Evolutionary conservation across 2,888 invertebrate genomes (phyloP).

Genomic region (Ophion ellenae): DNA sequence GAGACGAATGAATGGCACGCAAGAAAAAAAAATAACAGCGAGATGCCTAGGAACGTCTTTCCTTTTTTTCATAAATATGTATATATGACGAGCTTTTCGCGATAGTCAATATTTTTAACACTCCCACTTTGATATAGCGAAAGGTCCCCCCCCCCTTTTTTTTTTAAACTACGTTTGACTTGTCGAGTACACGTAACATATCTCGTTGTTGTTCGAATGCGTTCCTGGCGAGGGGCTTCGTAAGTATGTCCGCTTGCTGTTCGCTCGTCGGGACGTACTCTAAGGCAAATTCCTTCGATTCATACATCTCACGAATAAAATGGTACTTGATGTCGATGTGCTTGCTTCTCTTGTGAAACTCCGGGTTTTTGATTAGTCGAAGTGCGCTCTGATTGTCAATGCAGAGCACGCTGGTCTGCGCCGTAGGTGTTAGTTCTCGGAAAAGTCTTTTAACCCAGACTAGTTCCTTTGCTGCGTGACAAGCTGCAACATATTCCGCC

Average conservation of each 20-base stretch:
- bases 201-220: conserved; percentile 36
- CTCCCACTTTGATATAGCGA: no score
- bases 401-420: conserved; percentile 11
- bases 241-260: conserved; percentile 37
- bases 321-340: conserved; percentile 41
- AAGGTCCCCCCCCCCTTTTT: background rate
- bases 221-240: conserved; percentile 31
- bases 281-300: conserved; percentile 14
- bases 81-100: no score
- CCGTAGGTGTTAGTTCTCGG: conserved; percentile 9
- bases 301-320: conserved; percentile 39
- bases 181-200: conserved; percentile 26
- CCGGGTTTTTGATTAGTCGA: conserved; percentile 37
- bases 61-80: no score
- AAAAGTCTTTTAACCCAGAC: no score
- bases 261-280: conserved; percentile 31
- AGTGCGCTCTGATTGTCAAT: conserved; percentile 48
- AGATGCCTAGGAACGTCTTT: no score
- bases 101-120: no score
- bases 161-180: conserved; percentile 7
- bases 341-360: conserved; percentile 39
- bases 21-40: no score
- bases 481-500: no score
- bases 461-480: no score
- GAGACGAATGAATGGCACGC: no score